phyloP scores from a whole-genome alignment of 2,888 invertebrate genomes.

The Cephus sareptanus region DNA sequence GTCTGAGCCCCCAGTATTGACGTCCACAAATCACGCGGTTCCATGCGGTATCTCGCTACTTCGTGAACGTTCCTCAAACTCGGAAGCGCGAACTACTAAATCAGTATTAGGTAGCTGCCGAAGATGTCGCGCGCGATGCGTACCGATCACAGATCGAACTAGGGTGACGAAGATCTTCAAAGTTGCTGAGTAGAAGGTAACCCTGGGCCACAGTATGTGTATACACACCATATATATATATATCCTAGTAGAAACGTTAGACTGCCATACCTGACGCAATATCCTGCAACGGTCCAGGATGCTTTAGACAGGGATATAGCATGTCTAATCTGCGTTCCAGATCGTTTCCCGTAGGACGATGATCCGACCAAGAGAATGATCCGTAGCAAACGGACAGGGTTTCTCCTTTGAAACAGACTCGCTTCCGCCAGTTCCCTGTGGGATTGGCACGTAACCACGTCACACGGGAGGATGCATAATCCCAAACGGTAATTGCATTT shows the following conservation, averaged over 20 bases:
- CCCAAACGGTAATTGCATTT: conserved; percentile 58
- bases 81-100: conserved; percentile 40
- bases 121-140: neutral
- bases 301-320: neutral
- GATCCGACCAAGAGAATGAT: neutral
- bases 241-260: neutral
- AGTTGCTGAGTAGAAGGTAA: neutral
- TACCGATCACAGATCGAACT: neutral
- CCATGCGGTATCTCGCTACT: conserved; percentile 53
- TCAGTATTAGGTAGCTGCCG: conserved; percentile 17
- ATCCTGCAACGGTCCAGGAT: neutral
- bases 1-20: conserved; percentile 61
- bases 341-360: neutral
- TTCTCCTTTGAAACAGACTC: conserved; percentile 2
- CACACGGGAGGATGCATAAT: conserved; percentile 33
- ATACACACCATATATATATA: neutral
- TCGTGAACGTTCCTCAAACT: conserved; percentile 39
- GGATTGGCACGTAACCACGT: conserved; percentile 2
- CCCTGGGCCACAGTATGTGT: neutral
- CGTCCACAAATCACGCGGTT: conserved; percentile 62
- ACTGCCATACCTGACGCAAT: neutral
- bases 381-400: neutral
- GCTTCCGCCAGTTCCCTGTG: neutral
- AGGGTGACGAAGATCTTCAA: neutral
- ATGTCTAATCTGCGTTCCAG: neutral